Conservation (phyloP, 2,113 vertebrate genomes). For the Strigops habroptila region DNA sequence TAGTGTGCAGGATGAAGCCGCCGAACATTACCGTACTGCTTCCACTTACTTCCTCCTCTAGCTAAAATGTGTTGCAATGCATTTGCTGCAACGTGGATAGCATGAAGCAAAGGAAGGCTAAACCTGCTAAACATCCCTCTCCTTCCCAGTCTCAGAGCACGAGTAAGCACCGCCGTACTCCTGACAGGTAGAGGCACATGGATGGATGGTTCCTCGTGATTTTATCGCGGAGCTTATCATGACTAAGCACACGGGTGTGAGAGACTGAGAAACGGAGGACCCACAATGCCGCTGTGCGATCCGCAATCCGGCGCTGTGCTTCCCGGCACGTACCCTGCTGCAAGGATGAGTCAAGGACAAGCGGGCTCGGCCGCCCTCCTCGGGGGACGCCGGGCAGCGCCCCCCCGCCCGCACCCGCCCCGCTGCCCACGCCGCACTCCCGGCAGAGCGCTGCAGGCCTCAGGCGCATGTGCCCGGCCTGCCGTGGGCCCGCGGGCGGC, state of each 20-base stretch:
- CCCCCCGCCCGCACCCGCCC: neutral
- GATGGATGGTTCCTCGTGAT: neutral
- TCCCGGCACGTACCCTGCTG: constrained; percentile 53
- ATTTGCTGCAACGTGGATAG: fast-evolving
- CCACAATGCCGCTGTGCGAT: constrained; percentile 47
- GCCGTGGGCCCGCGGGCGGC: neutral
- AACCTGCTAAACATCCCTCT: fast-evolving
- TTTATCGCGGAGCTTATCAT: neutral
- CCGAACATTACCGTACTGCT: fast-evolving
- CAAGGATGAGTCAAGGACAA: constrained; percentile 69
- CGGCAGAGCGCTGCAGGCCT: neutral
- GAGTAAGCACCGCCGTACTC: neutral
- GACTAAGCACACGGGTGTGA: neutral
- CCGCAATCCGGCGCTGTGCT: constrained; percentile 47
- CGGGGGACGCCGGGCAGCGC: neutral
- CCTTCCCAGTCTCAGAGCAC: neutral
- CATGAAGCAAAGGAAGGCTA: too few species aligned
- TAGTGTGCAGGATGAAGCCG: fast-evolving
- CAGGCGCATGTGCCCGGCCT: neutral
- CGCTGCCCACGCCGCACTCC: neutral
- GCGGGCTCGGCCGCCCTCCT: neutral
- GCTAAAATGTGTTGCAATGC: fast-evolving
- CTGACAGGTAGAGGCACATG: neutral
- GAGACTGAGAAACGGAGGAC: neutral
- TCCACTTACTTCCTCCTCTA: neutral